Conservation (phyloP, 2,888 invertebrate species). For the Clivina fossor region DNA sequence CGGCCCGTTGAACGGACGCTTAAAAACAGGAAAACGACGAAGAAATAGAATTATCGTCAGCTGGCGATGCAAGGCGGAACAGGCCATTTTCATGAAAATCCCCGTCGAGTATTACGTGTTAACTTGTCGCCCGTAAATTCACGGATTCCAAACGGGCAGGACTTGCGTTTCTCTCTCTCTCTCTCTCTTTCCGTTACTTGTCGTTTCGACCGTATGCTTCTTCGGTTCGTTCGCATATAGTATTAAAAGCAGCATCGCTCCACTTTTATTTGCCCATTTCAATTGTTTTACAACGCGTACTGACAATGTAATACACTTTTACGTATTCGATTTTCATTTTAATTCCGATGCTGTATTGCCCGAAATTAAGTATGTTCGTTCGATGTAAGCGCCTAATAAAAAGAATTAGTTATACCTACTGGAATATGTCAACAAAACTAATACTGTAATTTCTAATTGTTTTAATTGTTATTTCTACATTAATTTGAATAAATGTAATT, state of each 20-base stretch:
- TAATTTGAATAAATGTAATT: too few species aligned
- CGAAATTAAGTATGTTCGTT: too few species aligned
- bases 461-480: too few species aligned
- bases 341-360: too few species aligned
- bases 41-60: slow-evolving; percentile 25
- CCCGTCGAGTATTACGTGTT: slow-evolving; percentile 32
- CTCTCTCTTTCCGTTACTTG: neutral
- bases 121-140: slow-evolving; percentile 34
- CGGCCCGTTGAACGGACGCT: slow-evolving; percentile 6
- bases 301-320: too few species aligned
- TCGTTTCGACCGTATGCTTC: neutral
- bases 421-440: too few species aligned
- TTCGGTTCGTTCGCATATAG: neutral
- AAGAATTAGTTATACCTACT: too few species aligned
- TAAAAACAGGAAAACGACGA: slow-evolving; percentile 20
- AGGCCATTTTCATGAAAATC: slow-evolving; percentile 32
- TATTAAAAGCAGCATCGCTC: slow-evolving; percentile 11
- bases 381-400: too few species aligned
- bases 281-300: too few species aligned
- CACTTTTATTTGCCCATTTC: slow-evolving; percentile 24
- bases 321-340: too few species aligned
- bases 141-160: slow-evolving; percentile 25
- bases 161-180: neutral
- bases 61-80: slow-evolving; percentile 21
- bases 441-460: too few species aligned